phyloP scores from a whole-genome alignment of 2,888 invertebrate genomes.

The Ischnus inquisitorius region DNA sequence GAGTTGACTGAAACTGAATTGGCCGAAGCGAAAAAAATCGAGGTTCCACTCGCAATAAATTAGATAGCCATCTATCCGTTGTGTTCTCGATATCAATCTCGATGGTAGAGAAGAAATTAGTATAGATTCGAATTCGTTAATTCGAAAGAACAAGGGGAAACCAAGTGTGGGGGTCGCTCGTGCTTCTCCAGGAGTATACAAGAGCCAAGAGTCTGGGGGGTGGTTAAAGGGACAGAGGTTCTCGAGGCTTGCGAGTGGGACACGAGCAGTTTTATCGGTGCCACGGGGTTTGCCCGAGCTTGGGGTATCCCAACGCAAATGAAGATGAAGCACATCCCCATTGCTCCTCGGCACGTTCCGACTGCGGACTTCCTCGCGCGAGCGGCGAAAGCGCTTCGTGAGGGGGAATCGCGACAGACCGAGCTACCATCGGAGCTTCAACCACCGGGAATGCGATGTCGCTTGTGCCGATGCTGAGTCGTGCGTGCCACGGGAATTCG shows the following conservation, averaged over 20 bases:
- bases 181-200: constrained; percentile 31
- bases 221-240: constrained; percentile 43
- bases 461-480: constrained; percentile 62
- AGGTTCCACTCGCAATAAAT: not conserved
- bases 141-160: constrained; percentile 58
- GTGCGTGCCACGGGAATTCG: constrained; percentile 3
- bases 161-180: not conserved
- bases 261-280: constrained; percentile 82
- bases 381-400: constrained; percentile 43
- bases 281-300: constrained; percentile 78
- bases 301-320: constrained; percentile 77
- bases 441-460: constrained; percentile 43
- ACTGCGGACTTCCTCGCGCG: constrained; percentile 1
- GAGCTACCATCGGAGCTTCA: not conserved
- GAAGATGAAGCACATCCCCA: constrained; percentile 78
- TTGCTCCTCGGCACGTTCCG: constrained; percentile 46
- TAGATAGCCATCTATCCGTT: not conserved
- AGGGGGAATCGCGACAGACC: constrained; percentile 29
- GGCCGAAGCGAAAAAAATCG: too few relatives aligned
- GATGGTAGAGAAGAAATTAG: constrained; percentile 59
- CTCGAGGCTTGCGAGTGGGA: constrained; percentile 75
- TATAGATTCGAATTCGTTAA: constrained; percentile 65
- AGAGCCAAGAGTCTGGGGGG: constrained; percentile 19
- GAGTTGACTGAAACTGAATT: too few relatives aligned
- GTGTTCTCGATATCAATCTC: constrained; percentile 60